Base-by-base conservation (phyloP, 2,113 vertebrate species). In the Triplophysa dalaica region DNA sequence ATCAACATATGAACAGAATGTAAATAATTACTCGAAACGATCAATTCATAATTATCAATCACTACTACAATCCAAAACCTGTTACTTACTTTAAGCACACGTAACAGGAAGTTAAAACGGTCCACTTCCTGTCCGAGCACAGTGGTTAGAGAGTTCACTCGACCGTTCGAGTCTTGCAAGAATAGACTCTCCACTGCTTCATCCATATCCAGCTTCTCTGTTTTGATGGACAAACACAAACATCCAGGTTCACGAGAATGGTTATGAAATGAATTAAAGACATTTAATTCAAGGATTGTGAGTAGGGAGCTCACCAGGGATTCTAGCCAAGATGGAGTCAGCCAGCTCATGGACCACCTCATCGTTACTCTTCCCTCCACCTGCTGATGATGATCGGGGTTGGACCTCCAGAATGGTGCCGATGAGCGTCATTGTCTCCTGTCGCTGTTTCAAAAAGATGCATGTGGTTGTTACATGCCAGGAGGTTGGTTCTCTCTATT, bases 61-160 rank as follows among this genome's bases (percentile, higher is more conserved):
- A 48, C 48, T 75, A 12, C 19, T 8, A 21, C 24, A n/a, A 43
- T 69, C 8, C 4, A 60, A 68, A 78, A 70, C 4, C 0, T 8
- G 2, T 38, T 12, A 7, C 61, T 88, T 87, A 94, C 91, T 64
- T 88, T 86, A 12, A 95, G 86, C 17, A 94, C 70, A 52, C 68
- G 86, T 50, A 94, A 89, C 68, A 95, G 87, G n/a, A 80, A 89
- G 85, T 94, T 96, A 80, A 95, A 94, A 14, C 93, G 89, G 83
- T 94, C 93, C 38, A 90, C 86, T 88, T 96, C 92, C 83, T 95
- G 94, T 67, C 91, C 92, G 63, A 93, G 85, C 17, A 95, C 93
- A 0, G 93, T 95, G 29, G 92, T 94, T 66, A 95, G 83, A 22
- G 93, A 94, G 86, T 94, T 93, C 11, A 94, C 24, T 1, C 93